Conservation (phyloP, 2,113 vertebrate species). For the Chiloscyllium plagiosum region DNA sequence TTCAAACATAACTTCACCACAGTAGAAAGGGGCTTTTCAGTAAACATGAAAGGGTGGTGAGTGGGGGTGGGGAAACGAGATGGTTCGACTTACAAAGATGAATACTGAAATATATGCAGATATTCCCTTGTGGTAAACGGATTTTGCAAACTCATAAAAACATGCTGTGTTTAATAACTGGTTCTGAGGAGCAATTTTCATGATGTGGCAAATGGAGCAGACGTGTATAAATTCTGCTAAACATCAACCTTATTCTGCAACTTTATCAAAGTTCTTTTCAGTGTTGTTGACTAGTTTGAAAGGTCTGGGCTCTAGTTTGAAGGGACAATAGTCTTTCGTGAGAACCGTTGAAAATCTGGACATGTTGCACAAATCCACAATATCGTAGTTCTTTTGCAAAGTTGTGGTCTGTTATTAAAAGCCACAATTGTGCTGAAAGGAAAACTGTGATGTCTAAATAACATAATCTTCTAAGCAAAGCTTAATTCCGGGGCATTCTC, state of each 20-base stretch:
- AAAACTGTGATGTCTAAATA: background rate
- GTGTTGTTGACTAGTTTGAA: background rate
- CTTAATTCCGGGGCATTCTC: background rate
- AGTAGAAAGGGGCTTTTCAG: background rate
- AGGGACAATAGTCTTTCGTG: background rate
- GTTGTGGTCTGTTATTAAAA: background rate
- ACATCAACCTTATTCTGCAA: background rate
- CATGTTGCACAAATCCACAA: background rate
- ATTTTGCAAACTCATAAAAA: background rate
- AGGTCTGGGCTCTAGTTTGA: background rate
- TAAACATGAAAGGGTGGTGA: background rate
- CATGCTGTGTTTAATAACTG: background rate
- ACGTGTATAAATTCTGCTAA: background rate
- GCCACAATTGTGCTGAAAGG: background rate
- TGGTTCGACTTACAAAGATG: background rate
- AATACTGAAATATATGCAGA: background rate
- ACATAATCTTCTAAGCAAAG: background rate
- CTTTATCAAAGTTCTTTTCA: conserved; percentile 6
- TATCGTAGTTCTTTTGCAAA: too few species aligned
- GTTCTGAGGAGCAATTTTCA: background rate
- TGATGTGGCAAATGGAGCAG: background rate
- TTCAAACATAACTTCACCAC: conserved; percentile 6
- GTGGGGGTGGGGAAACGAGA: background rate
- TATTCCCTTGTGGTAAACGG: background rate
- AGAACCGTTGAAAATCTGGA: background rate